Evolutionary conservation across 2,888 invertebrate species (phyloP).

Genomic region (Petrophora chlorosata): DNA sequence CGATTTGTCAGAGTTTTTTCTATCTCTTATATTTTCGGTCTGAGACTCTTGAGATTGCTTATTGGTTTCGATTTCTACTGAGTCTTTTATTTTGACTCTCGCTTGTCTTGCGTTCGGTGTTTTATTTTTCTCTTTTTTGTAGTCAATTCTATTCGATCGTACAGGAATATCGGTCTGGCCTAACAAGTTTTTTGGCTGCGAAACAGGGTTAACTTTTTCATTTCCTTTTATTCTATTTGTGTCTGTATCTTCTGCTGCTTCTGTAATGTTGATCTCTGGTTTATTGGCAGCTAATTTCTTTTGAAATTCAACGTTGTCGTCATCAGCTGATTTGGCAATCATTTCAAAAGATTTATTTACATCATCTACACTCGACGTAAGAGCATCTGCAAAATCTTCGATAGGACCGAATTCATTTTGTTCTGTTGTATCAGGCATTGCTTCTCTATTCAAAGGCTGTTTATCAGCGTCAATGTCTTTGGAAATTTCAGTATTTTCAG

Average conservation of each 20-base stretch:
- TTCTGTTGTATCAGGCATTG: slow-evolving; percentile 26
- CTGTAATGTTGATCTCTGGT: slow-evolving; percentile 65
- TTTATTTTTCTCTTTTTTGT: slow-evolving; percentile 80
- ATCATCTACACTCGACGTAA: slow-evolving; percentile 72
- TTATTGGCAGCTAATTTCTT: slow-evolving; percentile 45
- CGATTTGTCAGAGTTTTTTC: slow-evolving; percentile 44
- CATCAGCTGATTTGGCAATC: slow-evolving; percentile 59
- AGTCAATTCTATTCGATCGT: slow-evolving; percentile 79
- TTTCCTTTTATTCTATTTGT: slow-evolving; percentile 44
- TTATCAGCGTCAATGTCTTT: slow-evolving; percentile 26
- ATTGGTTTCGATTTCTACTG: slow-evolving; percentile 54
- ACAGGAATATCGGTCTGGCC: slow-evolving; percentile 81
- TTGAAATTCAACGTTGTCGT: slow-evolving; percentile 30
- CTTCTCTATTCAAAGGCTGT: slow-evolving; percentile 8
- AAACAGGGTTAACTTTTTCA: slow-evolving; percentile 56
- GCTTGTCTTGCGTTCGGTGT: slow-evolving; percentile 67
- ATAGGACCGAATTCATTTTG: slow-evolving; percentile 62
- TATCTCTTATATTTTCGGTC: slow-evolving; percentile 53
- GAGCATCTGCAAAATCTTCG: slow-evolving; percentile 74
- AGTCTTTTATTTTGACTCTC: slow-evolving; percentile 74
- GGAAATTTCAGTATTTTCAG: slow-evolving; percentile 20
- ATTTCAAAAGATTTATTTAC: slow-evolving; percentile 74
- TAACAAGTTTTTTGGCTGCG: slow-evolving; percentile 83
- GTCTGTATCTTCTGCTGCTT: slow-evolving; percentile 56
- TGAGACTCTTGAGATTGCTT: slow-evolving; percentile 64